Percentiles rank a stretch among this genome's conserved stretches.
Conservation (phyloP, 1,140 invertebrate species). For the Bombus balteatus region DNA sequence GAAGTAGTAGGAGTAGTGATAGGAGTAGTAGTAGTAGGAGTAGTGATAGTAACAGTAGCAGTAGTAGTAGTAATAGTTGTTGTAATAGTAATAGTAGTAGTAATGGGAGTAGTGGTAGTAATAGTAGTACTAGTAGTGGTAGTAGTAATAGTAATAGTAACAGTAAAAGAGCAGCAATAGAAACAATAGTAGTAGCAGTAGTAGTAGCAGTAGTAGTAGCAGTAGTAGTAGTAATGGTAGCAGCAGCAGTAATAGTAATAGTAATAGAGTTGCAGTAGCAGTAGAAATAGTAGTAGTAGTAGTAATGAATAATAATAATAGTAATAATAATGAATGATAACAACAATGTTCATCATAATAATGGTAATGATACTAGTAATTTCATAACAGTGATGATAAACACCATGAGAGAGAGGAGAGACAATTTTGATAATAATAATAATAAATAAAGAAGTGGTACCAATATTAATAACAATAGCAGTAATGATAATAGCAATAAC, state of each 20-base stretch:
- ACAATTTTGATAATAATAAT: conserved; percentile 22
- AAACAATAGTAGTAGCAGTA: fast-evolving
- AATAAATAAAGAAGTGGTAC: conserved; percentile 32
- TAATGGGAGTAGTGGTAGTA: too few relatives aligned
- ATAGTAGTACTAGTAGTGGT: fast-evolving
- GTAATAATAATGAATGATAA: neutral
- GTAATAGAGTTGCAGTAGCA: neutral
- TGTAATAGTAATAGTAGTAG: fast-evolving
- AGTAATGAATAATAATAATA: neutral
- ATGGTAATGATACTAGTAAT: neutral
- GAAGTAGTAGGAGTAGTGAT: too few relatives aligned
- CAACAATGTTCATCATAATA: neutral
- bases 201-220: neutral
- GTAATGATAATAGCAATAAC: neutral
- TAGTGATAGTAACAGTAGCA: too few relatives aligned
- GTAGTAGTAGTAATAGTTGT: fast-evolving
- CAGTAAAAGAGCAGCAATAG: neutral
- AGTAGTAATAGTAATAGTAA: neutral
- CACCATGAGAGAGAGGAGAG: neutral
- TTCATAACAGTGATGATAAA: neutral
- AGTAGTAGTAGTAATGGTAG: neutral
- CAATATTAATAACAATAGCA: conserved; percentile 20
- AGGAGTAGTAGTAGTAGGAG: neutral
- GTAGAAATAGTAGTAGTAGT: neutral
- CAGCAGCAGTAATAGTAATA: too few relatives aligned